phyloP scores from a whole-genome alignment of 2,113 vertebrate species.

The Ptilonorhynchus violaceus region DNA sequence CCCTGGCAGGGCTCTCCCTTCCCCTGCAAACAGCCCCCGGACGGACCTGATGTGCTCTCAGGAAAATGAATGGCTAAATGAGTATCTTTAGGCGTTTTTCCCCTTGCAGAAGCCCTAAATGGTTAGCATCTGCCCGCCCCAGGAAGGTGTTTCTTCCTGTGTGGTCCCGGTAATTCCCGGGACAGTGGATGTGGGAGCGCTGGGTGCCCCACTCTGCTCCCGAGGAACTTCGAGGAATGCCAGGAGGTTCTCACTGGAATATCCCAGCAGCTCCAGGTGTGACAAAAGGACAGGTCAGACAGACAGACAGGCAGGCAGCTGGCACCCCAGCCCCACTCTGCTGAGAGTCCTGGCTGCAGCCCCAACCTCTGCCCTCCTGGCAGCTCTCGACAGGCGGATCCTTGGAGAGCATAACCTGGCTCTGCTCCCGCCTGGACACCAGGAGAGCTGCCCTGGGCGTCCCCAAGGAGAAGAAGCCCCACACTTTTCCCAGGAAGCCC shows the following conservation, averaged over 20 bases:
- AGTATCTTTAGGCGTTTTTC: neutral
- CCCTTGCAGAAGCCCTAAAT: neutral
- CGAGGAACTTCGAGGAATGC: neutral
- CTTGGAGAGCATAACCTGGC: neutral
- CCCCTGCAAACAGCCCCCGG: neutral
- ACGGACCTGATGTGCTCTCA: neutral
- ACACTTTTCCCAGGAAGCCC: rapidly evolving
- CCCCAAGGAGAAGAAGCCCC: neutral
- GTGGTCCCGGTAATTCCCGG: rapidly evolving
- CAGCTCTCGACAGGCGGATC: neutral
- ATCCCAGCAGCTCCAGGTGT: neutral
- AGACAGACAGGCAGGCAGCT: neutral
- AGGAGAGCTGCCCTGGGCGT: neutral
- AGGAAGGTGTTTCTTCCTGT: neutral
- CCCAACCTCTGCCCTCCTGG: neutral
- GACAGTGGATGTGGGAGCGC: neutral
- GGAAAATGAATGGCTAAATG: neutral
- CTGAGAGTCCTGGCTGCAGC: neutral
- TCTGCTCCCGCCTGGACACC: neutral
- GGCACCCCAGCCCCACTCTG: neutral
- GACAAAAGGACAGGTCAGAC: neutral
- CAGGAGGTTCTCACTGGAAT: neutral
- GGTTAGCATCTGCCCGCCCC: neutral
- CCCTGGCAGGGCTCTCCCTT: neutral
- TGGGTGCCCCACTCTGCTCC: rapidly evolving